These are phyloP conservation scores for Pentalonia nigronervosa DNA, from an alignment of 1,140 invertebrate species.

Conservation along the genomic window DNA sequence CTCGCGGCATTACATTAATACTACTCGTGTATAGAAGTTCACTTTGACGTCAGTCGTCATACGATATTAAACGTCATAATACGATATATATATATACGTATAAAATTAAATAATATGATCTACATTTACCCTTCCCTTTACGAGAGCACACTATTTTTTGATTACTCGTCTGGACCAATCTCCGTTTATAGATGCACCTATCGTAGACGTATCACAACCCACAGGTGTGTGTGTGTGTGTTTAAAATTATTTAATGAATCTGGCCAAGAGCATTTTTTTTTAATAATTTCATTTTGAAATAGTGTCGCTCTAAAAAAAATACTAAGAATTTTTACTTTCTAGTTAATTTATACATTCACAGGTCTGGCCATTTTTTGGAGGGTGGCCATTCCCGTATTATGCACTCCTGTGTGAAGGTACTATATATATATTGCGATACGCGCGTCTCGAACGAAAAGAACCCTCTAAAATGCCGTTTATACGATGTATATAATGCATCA, in stretches of 20 bases:
- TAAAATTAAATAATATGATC: background rate
- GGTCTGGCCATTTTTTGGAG: rapidly evolving
- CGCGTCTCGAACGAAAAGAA: background rate
- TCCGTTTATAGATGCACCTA: no score
- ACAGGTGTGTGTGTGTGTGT: background rate
- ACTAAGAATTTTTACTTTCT: background rate
- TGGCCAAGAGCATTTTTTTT: background rate
- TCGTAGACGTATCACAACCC: background rate
- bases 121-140: background rate
- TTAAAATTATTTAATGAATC: background rate
- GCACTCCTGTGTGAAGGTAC: background rate
- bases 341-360: background rate
- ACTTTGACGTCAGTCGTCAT: no score
- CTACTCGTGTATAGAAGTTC: background rate
- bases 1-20: background rate
- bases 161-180: no score
- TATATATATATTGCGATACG: background rate
- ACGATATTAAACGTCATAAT: no score
- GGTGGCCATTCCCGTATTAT: no score
- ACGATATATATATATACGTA: no score
- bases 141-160: no score
- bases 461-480: background rate
- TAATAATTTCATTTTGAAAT: background rate
- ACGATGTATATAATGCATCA: background rate
- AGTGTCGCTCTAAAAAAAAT: background rate